Base-by-base conservation (phyloP, 2,888 invertebrate genomes). In the Andrena dorsata region DNA sequence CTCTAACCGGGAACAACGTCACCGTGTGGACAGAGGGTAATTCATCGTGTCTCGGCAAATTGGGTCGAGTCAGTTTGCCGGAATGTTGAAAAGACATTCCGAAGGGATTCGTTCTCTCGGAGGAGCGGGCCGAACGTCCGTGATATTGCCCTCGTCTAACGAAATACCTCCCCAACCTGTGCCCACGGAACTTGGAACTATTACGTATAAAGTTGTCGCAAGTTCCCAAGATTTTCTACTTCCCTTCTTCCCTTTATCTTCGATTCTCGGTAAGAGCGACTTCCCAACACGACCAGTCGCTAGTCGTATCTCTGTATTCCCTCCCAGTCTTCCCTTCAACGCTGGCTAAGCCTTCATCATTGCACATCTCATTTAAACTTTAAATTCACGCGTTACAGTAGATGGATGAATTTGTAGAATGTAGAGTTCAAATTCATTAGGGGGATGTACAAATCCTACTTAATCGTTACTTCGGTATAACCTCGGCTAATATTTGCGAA, bases 191-290 rank as follows among this genome's bases (percentile, higher is more conserved):
- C 66, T 68, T 16, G 77, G 30, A 68, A 78, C 76, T 68, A 70
- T 76, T 76, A 76, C 64, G 76, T 79, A 76, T 35, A 76, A 76
- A 76, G 69, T 79, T 79, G 56, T 66, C 75, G 65, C 41, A 58
- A 56, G 64, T 79, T 76, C 49, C 63, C 49, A 16, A 56, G 64
- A 69, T 79, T 79, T 64, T 70, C 76, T 49, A 23, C 49, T 51
- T 35, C 58, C 51, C 35, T 76, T 35, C 49, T 49, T 64, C 10
- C 49, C 58, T 65, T 79, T 64, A 79, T 79, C 64, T 70, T 79
- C 58, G 76, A 76, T 70, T 76, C 41, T n/a, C 58, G 68, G 75
- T 75, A 74, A 66, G 26, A 41, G 35, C 16, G n/a, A 16, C 32
- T 49, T 35, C 75, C 35, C 26, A 63, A 47, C 51, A n/a, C 26